Evolutionary conservation across 2,113 vertebrate species (phyloP), one percentile per base, ranked within the genome.

Genomic region (Catharus minimus): DNA sequence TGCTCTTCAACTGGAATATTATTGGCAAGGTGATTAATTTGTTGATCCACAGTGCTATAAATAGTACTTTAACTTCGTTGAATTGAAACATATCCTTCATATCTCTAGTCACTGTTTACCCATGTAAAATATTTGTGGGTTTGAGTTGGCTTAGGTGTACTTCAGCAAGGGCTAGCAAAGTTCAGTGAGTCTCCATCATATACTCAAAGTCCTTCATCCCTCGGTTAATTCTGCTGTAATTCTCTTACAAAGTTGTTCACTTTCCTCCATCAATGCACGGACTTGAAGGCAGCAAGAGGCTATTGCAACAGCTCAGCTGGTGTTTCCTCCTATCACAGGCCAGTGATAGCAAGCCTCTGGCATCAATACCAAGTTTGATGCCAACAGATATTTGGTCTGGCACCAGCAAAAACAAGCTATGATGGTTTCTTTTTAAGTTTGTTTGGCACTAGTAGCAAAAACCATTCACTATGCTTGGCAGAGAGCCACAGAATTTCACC

Each of bases 341-440:
- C 91, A 95, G 95, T 93, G 95, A 95, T 62, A 95, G 95, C 95
- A 96, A 93, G 95, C 84, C 91, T 85, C 91, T 94, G 94, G 94
- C 95, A 95, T 43, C 94, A 96, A 94, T 94, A 96, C 71, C 78
- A 76, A 55, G 58, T 66, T 91, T 65, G 93, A 66, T 62, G 62
- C 94, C 94, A 94, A 89, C 64, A 94, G 84, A 92, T 95, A 92
- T 95, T 95, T 96, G 95, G 94, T 91, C 93, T 84, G 78, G 78
- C 84, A 96, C 91, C 95, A 96, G 93, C 64, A 94, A 92, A 92
- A 95, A 94, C 81, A 96, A 92, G 62, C 71, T 80, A 73, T 69
- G 93, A 91, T 93, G 95, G 74, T 92, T 96, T 95, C 95, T 93
- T 94, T 92, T 96, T 62, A 93, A 96, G 94, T 92, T 88, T 93